Evolutionary conservation across 2,113 vertebrate genomes (phyloP).

Genomic region (Macaca nemestrina): DNA sequence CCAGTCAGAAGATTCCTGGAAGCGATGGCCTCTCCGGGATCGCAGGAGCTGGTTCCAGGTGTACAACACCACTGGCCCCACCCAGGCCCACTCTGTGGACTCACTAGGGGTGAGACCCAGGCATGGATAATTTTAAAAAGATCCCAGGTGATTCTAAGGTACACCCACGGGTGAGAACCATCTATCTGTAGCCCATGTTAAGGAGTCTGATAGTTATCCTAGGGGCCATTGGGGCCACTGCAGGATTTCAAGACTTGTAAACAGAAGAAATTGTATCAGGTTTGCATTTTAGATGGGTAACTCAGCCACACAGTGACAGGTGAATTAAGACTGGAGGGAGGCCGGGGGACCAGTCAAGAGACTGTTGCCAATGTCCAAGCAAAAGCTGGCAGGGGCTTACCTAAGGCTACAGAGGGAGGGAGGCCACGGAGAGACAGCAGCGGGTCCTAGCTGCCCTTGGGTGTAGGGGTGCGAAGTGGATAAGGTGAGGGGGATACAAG

Average conservation of each 20-base stretch:
- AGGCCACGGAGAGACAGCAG: not conserved
- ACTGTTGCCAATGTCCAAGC: not conserved
- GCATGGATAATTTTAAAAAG: not conserved
- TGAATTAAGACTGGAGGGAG: not conserved
- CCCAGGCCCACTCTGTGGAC: rapidly evolving
- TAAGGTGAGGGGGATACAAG: no score
- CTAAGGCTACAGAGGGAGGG: not conserved
- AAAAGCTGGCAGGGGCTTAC: not conserved
- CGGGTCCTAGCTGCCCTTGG: not conserved
- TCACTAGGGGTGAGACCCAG: not conserved
- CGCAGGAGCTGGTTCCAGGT: not conserved
- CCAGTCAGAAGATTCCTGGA: not conserved
- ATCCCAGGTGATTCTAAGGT: not conserved
- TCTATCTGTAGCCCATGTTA: not conserved
- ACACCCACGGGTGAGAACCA: not conserved
- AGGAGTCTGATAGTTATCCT: not conserved
- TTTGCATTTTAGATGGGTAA: not conserved
- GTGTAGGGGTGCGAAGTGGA: no score
- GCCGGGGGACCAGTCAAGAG: not conserved
- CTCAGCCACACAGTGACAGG: not conserved
- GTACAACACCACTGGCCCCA: rapidly evolving
- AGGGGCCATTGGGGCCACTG: not conserved
- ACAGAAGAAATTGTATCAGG: not conserved
- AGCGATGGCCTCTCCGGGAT: not conserved
- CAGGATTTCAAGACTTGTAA: not conserved